Evolutionary conservation across 2,113 vertebrate genomes (phyloP).

Genomic region (Mustelus asterias): DNA sequence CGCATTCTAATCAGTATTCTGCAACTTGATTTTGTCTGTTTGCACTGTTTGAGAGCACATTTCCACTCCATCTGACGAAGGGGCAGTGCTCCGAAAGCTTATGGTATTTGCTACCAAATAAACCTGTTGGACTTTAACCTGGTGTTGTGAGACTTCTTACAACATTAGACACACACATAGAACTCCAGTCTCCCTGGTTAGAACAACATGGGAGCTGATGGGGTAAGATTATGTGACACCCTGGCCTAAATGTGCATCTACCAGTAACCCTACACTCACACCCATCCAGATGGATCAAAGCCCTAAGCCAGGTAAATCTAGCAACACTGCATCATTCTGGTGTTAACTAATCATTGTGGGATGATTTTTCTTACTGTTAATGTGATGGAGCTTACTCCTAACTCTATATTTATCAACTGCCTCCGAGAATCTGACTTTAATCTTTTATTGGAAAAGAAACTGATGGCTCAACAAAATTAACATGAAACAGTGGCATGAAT

Average conservation of each 20-base stretch:
- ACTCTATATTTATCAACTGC: neutral
- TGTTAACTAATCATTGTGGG: neutral
- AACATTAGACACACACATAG: neutral
- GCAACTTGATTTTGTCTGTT: too few relatives aligned
- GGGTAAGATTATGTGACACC: neutral
- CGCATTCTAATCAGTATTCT: too few relatives aligned
- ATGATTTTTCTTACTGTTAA: neutral
- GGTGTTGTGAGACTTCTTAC: too few relatives aligned
- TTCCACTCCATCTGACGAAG: too few relatives aligned
- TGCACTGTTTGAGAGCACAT: too few relatives aligned
- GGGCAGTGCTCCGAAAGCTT: too few relatives aligned
- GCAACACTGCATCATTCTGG: neutral
- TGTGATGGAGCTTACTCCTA: neutral
- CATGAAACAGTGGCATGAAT: neutral
- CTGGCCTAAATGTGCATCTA: neutral
- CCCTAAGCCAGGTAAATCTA: neutral
- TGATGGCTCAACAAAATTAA: slow-evolving; percentile 7
- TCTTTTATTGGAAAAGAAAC: neutral
- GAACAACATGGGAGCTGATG: neutral
- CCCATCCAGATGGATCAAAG: neutral
- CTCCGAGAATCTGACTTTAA: neutral
- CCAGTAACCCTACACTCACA: neutral
- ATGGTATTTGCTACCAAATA: too few relatives aligned
- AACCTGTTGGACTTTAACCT: too few relatives aligned
- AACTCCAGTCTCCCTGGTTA: neutral